These are phyloP conservation scores for Malurus cyaneus DNA, from an alignment of 2,113 vertebrate species.

Conservation along the genomic window DNA sequence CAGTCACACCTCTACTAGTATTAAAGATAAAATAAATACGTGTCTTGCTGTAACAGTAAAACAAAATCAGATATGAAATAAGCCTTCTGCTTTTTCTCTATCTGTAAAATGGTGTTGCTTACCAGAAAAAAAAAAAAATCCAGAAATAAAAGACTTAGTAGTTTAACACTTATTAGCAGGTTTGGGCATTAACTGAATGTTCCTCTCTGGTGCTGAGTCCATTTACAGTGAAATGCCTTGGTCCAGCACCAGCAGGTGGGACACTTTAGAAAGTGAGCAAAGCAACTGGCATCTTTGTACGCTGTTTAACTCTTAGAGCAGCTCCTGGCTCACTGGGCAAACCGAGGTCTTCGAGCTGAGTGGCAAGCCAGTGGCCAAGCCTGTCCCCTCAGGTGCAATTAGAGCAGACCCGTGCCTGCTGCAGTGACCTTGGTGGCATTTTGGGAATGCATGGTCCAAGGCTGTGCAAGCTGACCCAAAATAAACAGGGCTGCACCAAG, in stretches of 20 bases:
- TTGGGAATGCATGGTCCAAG: not conserved
- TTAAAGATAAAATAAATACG: not conserved
- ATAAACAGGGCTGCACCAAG: not conserved
- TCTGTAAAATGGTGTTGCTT: not conserved
- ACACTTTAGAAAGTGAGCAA: not conserved
- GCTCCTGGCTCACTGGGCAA: not conserved
- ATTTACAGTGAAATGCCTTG: not conserved
- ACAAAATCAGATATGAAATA: not conserved
- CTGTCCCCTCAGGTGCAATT: not conserved
- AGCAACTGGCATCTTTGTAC: not conserved
- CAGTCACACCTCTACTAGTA: not conserved
- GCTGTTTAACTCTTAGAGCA: not conserved
- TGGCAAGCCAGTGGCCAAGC: not conserved
- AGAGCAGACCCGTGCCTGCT: not conserved
- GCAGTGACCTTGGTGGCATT: not conserved
- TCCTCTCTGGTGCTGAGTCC: not conserved
- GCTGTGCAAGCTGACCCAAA: not conserved
- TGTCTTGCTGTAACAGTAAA: not conserved
- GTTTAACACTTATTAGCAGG: not conserved
- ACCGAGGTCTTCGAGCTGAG: not conserved
- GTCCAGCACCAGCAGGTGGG: not conserved
- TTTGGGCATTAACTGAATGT: not conserved
- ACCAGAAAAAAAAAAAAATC: not conserved
- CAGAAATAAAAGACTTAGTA: not conserved
- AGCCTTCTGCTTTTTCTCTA: not conserved